phyloP scores from a whole-genome alignment of 2,797 vertebrate genomes.

The Coracias cyanogaster region DNA sequence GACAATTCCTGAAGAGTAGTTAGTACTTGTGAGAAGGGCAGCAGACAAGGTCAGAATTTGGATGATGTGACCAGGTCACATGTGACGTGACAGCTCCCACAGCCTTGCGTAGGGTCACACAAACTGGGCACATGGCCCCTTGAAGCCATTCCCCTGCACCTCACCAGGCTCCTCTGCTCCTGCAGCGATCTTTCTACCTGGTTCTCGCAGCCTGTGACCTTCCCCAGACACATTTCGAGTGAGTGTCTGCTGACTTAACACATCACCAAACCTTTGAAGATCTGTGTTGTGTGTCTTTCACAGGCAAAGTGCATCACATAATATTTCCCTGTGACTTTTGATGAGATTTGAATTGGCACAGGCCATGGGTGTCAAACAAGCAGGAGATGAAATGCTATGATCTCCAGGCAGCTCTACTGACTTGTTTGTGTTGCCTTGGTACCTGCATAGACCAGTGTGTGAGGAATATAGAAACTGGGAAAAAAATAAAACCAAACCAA shows the following conservation, averaged over 20 bases:
- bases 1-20: not conserved
- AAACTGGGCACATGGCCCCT: rapidly evolving
- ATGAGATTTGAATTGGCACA: slow-evolving; percentile 1
- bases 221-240: not conserved
- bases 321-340: not conserved
- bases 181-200: rapidly evolving
- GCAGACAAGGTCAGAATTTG: not conserved
- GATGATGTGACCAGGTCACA: not conserved
- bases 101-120: not conserved
- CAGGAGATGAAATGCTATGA: not conserved
- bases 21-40: not conserved
- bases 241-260: not conserved
- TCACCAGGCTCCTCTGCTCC: rapidly evolving
- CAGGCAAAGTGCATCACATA: rapidly evolving
- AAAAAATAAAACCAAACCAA: not conserved
- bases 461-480: not conserved
- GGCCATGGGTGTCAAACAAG: not conserved
- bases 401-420: not conserved
- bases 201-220: not conserved
- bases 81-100: rapidly evolving
- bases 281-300: not conserved
- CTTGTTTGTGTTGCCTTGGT: not conserved
- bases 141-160: rapidly evolving
- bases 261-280: not conserved
- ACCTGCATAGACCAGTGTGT: not conserved